Percentiles rank a stretch among this genome's conserved stretches.
Conservation (phyloP, 2,888 invertebrate genomes). For the Blera fallax region DNA sequence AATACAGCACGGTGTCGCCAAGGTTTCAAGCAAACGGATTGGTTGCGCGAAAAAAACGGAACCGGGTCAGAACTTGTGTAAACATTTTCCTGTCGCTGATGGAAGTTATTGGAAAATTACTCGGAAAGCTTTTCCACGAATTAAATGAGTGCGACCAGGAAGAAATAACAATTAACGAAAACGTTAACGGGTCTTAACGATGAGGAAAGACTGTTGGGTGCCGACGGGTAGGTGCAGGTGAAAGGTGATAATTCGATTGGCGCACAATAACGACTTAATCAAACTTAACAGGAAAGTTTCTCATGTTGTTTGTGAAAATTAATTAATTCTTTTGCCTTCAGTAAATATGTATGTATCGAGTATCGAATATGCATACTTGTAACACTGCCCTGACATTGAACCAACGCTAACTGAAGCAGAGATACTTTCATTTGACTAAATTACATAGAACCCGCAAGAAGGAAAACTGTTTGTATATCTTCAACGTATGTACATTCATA, state of each 20-base stretch:
- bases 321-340: too few species aligned
- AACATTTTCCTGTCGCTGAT: conserved; percentile 34
- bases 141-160: conserved; percentile 53
- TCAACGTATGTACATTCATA: too few species aligned
- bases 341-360: too few species aligned
- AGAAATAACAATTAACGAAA: conserved; percentile 59
- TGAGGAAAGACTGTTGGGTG: background rate
- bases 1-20: conserved; percentile 70
- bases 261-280: background rate
- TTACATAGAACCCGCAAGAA: too few species aligned
- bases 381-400: too few species aligned
- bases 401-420: too few species aligned
- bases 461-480: too few species aligned
- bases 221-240: background rate
- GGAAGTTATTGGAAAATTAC: conserved; percentile 47
- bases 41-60: conserved; percentile 6
- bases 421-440: too few species aligned
- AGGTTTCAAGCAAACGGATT: conserved; percentile 42
- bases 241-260: background rate
- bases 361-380: too few species aligned
- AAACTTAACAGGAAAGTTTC: background rate
- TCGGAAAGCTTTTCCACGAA: conserved; percentile 52
- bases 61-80: conserved; percentile 25
- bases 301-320: too few species aligned
- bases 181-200: background rate